phyloP scores from a whole-genome alignment of 2,113 vertebrate genomes.

The Stigmatopora argus region DNA sequence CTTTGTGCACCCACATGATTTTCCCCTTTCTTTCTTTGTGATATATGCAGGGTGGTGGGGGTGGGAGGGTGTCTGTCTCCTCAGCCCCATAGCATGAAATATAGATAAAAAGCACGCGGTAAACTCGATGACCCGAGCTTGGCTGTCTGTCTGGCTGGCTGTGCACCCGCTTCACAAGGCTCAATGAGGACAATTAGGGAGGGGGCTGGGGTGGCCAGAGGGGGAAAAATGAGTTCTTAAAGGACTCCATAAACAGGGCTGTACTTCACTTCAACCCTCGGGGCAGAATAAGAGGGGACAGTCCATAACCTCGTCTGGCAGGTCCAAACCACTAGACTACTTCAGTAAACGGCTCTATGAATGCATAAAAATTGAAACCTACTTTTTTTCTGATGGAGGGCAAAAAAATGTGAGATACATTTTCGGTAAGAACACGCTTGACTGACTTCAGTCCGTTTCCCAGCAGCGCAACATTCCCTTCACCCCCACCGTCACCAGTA shows the following conservation, averaged over 20 bases:
- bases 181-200: slow-evolving; percentile 79
- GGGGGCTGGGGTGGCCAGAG: slow-evolving; percentile 24
- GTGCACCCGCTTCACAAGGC: slow-evolving; percentile 75
- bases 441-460: slow-evolving; percentile 25
- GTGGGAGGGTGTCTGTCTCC: slow-evolving; percentile 30
- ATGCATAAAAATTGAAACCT: not conserved
- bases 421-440: not conserved
- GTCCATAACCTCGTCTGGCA: slow-evolving; percentile 23
- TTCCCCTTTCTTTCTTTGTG: slow-evolving; percentile 21
- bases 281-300: slow-evolving; percentile 51
- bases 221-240: slow-evolving; percentile 63
- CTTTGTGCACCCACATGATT: slow-evolving; percentile 31
- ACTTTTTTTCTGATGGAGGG: not conserved
- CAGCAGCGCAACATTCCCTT: not conserved
- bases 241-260: slow-evolving; percentile 57
- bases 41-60: not conserved
- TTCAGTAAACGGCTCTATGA: not conserved
- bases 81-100: slow-evolving; percentile 57
- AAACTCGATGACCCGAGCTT: slow-evolving; percentile 83
- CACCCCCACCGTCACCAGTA: not conserved
- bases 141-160: slow-evolving; percentile 60
- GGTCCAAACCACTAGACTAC: slow-evolving; percentile 9
- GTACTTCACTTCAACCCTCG: slow-evolving; percentile 50
- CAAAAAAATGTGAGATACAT: not conserved
- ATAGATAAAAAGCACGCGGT: slow-evolving; percentile 67